phyloP scores from a whole-genome alignment of 2,888 invertebrate species.

The Iselma pallidipennis region DNA sequence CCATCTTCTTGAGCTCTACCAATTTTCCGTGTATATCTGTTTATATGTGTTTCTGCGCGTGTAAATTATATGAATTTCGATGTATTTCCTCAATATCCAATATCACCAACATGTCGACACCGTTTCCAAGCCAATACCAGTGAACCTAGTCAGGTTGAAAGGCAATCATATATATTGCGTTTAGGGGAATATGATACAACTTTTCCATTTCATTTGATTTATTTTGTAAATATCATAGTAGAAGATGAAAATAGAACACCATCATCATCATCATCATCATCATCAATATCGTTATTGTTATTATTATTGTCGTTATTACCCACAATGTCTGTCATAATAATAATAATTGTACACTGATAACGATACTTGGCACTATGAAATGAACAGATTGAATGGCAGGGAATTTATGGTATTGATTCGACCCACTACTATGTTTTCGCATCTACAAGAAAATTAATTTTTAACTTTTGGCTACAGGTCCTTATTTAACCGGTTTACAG shows the following conservation, averaged over 20 bases:
- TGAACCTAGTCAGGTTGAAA: background rate
- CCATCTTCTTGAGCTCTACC: background rate
- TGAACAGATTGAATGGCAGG: no score
- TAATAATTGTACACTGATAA: no score
- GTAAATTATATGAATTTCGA: constrained; percentile 1
- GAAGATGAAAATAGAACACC: background rate
- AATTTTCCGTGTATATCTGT: background rate
- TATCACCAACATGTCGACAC: background rate
- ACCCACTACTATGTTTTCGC: no score
- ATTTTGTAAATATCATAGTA: background rate
- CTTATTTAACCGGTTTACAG: no score
- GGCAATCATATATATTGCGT: background rate
- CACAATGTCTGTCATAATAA: no score
- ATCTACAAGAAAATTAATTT: no score
- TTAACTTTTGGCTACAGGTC: no score
- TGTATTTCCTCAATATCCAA: no score
- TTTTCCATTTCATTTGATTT: background rate
- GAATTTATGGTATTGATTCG: no score
- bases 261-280: background rate
- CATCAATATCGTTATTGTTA: no score
- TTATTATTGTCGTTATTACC: no score
- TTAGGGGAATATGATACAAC: background rate
- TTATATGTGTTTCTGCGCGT: background rate
- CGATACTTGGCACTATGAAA: no score
- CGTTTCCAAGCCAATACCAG: background rate